These are phyloP conservation scores for Drosophila paranaensis DNA, from an alignment of 2,888 invertebrate genomes.

Conservation along the genomic window DNA sequence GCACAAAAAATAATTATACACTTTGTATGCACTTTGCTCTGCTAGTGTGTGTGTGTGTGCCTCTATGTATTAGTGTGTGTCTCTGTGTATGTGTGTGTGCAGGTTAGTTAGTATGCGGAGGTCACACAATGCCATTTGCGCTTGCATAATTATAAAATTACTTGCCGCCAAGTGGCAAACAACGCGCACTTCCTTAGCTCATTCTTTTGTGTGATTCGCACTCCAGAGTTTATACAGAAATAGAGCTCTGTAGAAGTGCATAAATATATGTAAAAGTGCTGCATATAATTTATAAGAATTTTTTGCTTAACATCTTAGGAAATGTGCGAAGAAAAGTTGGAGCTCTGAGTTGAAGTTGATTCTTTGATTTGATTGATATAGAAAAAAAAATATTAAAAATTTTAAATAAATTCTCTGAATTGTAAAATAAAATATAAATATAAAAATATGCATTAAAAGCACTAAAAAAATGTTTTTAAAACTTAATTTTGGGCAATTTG, in stretches of 20 bases:
- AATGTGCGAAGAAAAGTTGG: not conserved
- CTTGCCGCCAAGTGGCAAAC: conserved; percentile 74
- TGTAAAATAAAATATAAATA: no score
- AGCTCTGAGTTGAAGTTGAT: not conserved
- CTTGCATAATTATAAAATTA: conserved; percentile 77
- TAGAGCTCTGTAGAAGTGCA: not conserved
- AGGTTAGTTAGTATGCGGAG: conserved; percentile 34
- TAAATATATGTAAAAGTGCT: conserved; percentile 4
- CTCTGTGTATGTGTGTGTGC: conserved; percentile 11
- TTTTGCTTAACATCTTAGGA: not conserved
- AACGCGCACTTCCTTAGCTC: conserved; percentile 69
- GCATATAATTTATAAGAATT: not conserved
- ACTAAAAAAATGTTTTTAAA: no score
- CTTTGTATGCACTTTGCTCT: conserved; percentile 54
- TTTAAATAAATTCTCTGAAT: no score
- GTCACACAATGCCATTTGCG: conserved; percentile 72
- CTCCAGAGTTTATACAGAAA: conserved; percentile 6
- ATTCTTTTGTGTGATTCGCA: conserved; percentile 46
- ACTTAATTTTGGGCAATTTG: no score
- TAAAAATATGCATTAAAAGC: no score
- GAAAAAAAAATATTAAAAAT: no score
- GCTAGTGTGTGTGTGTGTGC: conserved; percentile 11
- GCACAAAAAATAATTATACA: conserved; percentile 64
- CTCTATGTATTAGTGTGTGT: conserved; percentile 1
- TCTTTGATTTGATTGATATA: no score